Base-by-base conservation (phyloP, 1,140 invertebrate genomes). In the Nasonia longicornis region DNA sequence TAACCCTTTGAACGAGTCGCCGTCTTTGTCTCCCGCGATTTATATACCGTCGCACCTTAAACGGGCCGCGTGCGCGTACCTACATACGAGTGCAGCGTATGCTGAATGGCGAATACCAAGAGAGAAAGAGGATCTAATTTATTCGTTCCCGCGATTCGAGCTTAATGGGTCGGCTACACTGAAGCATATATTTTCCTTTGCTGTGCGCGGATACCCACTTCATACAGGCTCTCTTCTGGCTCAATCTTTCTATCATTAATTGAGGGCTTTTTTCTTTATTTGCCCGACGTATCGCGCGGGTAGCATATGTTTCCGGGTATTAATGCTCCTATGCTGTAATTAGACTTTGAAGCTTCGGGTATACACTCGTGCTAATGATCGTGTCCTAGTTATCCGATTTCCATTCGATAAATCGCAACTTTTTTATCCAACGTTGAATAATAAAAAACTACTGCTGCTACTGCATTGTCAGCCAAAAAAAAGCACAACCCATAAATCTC, bases 91-190 rank as follows among this genome's bases (percentile, higher is more conserved):
- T 42, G 8, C 31, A 35, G 26, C 1, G 26, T 42, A 42, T 10
- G 38, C 38, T 58, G 52, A 58, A 58, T 58, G 6, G 52, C 16
- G 52, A 58, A 58, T 58, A 58, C 20, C 6, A 20, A 58, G 6
- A n/a, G 52, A 20, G 52, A 4, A 12, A 72, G 77, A 74, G 69
- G 31, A 75, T 72, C 79, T 84, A 85, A 84, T 86, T 86, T 85
- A 86, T 85, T 85, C 84, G 79, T 81, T 82, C 38, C 80, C 77
- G 81, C 85, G 82, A 85, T 86, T 85, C 76, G 82, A 82, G 83
- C 83, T 84, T 86, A 86, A 85, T 86, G 83, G 83, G 76, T 82
- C 82, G 82, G 71, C 79, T 77, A 81, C 4, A 69, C 20, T 70
- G 72, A 48, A 67, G 73, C 67, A 81, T n/a, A 58, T 77, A 58